A percentile compares a stretch with the other conserved stretches of the same genome.
Evolutionary conservation across 1,140 invertebrate species (phyloP).

Genomic region (Drosophila melanica): DNA sequence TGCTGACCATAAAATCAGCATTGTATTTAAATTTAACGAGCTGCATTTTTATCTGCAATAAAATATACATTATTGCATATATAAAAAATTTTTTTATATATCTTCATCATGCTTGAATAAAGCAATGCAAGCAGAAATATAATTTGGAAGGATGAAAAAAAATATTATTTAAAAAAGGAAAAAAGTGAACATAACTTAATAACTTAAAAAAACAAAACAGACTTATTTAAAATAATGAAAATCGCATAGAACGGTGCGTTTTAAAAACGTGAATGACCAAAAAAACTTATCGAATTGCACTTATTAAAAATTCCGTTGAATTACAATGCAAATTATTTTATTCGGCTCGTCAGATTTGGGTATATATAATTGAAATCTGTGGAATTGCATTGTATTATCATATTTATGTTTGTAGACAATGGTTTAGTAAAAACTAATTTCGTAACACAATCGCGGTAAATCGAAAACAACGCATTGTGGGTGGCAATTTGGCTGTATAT

Average conservation of each 20-base stretch:
- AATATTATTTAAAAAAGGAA: neutral
- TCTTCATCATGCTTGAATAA: neutral
- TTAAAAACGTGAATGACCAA: neutral
- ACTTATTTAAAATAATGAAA: neutral
- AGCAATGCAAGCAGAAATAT: neutral
- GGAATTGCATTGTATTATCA: slow-evolving; percentile 2
- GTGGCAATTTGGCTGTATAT: slow-evolving; percentile 33
- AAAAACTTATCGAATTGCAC: too few relatives aligned
- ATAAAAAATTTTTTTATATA: slow-evolving; percentile 21
- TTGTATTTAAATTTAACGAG: slow-evolving; percentile 66
- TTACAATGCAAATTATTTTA: neutral
- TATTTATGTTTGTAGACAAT: slow-evolving; percentile 44
- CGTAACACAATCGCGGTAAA: slow-evolving; percentile 45
- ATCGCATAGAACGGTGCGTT: neutral
- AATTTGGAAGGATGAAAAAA: neutral
- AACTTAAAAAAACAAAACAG: neutral
- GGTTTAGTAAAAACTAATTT: slow-evolving; percentile 38
- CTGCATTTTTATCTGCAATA: slow-evolving; percentile 63
- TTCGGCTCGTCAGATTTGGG: neutral
- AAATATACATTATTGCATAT: slow-evolving; percentile 60
- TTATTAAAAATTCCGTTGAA: neutral
- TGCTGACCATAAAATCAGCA: slow-evolving; percentile 51
- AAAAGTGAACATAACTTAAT: neutral
- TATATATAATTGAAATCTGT: neutral
- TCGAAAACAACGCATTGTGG: slow-evolving; percentile 15